These are phyloP conservation scores for Catajapyx aquilonaris DNA, from an alignment of 1,140 invertebrate genomes.

Conservation along the genomic window DNA sequence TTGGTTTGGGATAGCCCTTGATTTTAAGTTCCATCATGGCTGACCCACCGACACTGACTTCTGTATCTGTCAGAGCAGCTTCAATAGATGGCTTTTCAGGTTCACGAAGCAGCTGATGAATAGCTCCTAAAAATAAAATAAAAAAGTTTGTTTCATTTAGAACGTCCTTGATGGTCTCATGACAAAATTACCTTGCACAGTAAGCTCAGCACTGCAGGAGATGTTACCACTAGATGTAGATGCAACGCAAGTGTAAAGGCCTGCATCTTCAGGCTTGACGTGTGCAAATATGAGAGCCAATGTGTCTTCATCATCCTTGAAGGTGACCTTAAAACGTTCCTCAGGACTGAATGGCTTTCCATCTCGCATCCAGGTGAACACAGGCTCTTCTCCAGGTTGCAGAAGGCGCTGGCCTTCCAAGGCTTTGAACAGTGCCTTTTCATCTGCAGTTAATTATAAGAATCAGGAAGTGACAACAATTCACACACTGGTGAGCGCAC, in stretches of 20 bases:
- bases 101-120: slow-evolving; percentile 56
- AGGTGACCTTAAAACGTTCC: slow-evolving; percentile 69
- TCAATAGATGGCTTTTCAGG: slow-evolving; percentile 56
- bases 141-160: background rate
- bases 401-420: slow-evolving; percentile 38
- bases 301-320: slow-evolving; percentile 69
- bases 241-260: slow-evolving; percentile 84
- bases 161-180: background rate
- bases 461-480: no score
- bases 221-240: slow-evolving; percentile 80
- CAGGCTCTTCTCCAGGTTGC: slow-evolving; percentile 51
- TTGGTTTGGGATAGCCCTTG: slow-evolving; percentile 73
- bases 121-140: slow-evolving; percentile 31
- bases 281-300: slow-evolving; percentile 80
- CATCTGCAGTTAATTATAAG: no score
- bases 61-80: slow-evolving; percentile 38
- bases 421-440: no score
- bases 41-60: slow-evolving; percentile 60
- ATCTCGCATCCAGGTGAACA: slow-evolving; percentile 78
- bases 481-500: no score
- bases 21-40: slow-evolving; percentile 89
- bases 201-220: slow-evolving; percentile 78
- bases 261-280: slow-evolving; percentile 79
- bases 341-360: slow-evolving; percentile 74
- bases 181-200: slow-evolving; percentile 46